phyloP scores from a whole-genome alignment of 2,888 invertebrate species.

The Leptinotarsa peninsularis region DNA sequence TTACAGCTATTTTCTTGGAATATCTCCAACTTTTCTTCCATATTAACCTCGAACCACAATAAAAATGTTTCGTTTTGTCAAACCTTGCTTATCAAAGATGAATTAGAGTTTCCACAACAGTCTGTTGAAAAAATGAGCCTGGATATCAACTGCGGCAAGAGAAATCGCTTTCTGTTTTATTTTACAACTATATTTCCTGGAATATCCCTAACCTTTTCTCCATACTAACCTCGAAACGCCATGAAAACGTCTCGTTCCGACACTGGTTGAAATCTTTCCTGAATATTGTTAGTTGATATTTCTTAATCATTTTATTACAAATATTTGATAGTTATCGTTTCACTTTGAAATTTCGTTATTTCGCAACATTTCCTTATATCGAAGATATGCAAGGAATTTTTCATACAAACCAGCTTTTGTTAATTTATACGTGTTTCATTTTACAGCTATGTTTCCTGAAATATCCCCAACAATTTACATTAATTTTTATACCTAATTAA shows the following conservation, averaged over 20 bases:
- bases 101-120: no score
- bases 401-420: slow-evolving; percentile 4
- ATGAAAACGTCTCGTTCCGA: no score
- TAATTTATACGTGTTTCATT: slow-evolving; percentile 26
- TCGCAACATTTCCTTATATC: background rate
- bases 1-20: slow-evolving; percentile 33
- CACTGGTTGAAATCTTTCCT: no score
- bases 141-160: no score
- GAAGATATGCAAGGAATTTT: slow-evolving; percentile 18
- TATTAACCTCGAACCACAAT: no score
- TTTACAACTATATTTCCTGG: no score
- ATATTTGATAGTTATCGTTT: background rate
- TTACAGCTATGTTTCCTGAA: slow-evolving; percentile 33
- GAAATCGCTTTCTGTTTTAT: no score
- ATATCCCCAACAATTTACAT: slow-evolving; percentile 33
- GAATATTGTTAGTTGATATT: background rate
- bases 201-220: no score
- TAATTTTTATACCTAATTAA: slow-evolving; percentile 46
- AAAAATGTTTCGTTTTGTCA: no score
- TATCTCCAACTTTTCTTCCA: slow-evolving; percentile 14
- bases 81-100: no score
- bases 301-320: slow-evolving; percentile 7
- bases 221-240: no score
- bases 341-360: background rate
- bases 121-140: no score